Conservation (phyloP, 2,888 invertebrate genomes). For the Leptinotarsa peninsularis region DNA sequence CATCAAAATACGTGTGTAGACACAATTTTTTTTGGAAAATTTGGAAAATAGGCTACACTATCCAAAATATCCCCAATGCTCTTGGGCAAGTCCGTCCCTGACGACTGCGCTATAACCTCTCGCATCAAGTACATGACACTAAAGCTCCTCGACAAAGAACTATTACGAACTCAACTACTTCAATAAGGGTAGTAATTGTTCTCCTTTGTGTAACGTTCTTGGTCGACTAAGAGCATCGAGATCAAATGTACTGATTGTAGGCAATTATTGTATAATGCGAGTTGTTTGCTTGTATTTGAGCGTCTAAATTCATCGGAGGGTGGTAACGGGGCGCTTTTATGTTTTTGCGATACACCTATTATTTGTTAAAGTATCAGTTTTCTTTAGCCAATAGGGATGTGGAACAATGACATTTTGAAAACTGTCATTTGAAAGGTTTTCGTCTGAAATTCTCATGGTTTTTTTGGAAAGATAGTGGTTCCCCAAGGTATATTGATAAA, state of each 20-base stretch:
- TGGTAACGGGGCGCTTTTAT: constrained; percentile 22
- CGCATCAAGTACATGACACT: constrained; percentile 12
- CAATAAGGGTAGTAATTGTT: constrained; percentile 12
- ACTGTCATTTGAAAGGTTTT: not conserved
- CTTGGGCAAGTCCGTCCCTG: not conserved
- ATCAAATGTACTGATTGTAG: constrained; percentile 48
- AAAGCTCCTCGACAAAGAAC: constrained; percentile 10
- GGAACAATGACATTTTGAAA: constrained; percentile 8
- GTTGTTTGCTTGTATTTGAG: constrained; percentile 41
- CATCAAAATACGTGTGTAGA: no score
- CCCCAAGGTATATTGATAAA: no score
- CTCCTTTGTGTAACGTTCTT: constrained; percentile 20
- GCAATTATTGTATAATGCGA: constrained; percentile 51
- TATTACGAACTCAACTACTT: constrained; percentile 9
- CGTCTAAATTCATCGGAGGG: constrained; percentile 22
- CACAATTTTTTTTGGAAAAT: no score
- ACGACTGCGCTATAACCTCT: not conserved
- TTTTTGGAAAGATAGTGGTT: not conserved
- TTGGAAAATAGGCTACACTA: no score
- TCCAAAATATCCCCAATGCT: no score
- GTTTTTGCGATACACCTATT: constrained; percentile 15
- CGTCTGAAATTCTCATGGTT: not conserved
- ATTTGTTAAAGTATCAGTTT: constrained; percentile 18
- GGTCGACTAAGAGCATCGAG: constrained; percentile 21
- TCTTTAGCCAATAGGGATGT: not conserved